Conservation (phyloP, 2,888 invertebrate genomes). For the Lacanobia wlatinum region DNA sequence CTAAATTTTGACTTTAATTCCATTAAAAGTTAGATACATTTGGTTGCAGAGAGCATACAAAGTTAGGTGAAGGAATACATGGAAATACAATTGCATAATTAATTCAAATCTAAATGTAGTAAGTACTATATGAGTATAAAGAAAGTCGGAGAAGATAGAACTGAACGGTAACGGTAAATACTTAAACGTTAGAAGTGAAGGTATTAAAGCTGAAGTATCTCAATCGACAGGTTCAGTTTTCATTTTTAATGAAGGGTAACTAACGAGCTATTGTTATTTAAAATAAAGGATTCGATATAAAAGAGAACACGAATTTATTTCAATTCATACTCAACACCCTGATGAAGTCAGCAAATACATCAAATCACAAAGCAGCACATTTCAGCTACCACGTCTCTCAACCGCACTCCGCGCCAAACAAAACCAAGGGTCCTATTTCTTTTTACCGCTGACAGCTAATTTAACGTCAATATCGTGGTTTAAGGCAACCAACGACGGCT, state of each 20-base stretch:
- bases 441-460: slow-evolving; percentile 54
- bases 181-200: neutral
- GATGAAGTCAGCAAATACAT: slow-evolving; percentile 21
- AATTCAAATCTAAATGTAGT: neutral
- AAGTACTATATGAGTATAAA: neutral
- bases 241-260: neutral
- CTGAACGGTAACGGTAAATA: too few relatives aligned
- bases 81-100: neutral
- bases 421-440: slow-evolving; percentile 41
- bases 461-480: slow-evolving; percentile 62
- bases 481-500: slow-evolving; percentile 55
- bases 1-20: slow-evolving; percentile 49
- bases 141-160: neutral
- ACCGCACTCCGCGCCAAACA: slow-evolving; percentile 39
- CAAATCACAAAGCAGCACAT: slow-evolving; percentile 31
- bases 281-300: neutral
- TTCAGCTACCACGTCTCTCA: slow-evolving; percentile 22
- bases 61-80: slow-evolving; percentile 6
- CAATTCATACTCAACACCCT: slow-evolving; percentile 5
- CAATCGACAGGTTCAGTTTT: neutral
- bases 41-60: slow-evolving; percentile 10
- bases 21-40: slow-evolving; percentile 27
- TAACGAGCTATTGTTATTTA: neutral
- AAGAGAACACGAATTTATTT: slow-evolving; percentile 11
- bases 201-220: neutral